Conservation (phyloP, 2,113 vertebrate species). For the Bubo bubo region DNA sequence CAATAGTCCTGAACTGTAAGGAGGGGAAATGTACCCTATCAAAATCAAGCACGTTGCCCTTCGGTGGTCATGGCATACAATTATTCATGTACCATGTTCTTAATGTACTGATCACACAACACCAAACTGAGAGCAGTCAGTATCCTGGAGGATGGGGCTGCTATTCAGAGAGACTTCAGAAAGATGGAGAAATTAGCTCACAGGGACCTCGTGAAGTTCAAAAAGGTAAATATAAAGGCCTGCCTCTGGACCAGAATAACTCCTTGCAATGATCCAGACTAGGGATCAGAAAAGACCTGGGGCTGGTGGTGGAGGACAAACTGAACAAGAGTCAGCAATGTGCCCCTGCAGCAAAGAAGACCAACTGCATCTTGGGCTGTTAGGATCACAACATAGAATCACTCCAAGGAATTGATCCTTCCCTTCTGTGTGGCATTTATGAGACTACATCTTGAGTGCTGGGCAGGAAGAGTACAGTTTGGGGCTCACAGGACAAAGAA, state of each 20-base stretch:
- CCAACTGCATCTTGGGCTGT: background rate
- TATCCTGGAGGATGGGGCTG: background rate
- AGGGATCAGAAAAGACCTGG: background rate
- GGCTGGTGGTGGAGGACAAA: background rate
- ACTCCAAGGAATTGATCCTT: background rate
- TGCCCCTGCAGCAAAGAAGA: background rate
- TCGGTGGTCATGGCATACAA: background rate
- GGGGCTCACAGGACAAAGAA: background rate
- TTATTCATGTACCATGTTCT: background rate
- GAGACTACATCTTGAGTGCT: background rate
- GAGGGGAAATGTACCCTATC: background rate
- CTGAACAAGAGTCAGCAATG: background rate
- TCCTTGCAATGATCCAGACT: background rate
- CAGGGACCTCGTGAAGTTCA: background rate
- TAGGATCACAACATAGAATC: background rate
- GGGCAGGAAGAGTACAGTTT: background rate
- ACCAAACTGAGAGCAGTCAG: background rate
- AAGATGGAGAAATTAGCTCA: background rate
- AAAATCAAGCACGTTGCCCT: background rate
- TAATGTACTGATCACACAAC: background rate
- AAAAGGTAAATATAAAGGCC: background rate
- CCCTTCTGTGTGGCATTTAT: background rate
- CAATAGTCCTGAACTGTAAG: background rate
- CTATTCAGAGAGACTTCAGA: background rate
- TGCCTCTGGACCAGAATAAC: background rate